These are phyloP conservation scores for Zootoca vivipara DNA, from an alignment of 2,113 vertebrate genomes.

Conservation along the genomic window DNA sequence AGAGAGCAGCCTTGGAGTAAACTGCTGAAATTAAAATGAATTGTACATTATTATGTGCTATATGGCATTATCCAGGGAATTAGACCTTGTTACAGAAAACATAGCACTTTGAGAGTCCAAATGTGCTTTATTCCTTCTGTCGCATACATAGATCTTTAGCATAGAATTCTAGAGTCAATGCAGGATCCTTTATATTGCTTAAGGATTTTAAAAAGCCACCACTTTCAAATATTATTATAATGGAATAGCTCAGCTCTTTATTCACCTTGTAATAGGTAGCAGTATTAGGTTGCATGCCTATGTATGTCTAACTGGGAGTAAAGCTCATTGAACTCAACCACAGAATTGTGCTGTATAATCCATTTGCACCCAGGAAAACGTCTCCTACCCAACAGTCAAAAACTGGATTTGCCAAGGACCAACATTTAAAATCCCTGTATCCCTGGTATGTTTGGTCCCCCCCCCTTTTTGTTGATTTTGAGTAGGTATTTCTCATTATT, in stretches of 20 bases:
- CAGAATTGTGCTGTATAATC: neutral
- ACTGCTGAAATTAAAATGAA: slow-evolving; percentile 21
- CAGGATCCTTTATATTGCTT: neutral
- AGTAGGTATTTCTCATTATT: too few species aligned
- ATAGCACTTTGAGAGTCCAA: neutral
- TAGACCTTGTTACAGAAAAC: neutral
- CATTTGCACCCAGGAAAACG: neutral
- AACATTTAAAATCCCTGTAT: too few species aligned
- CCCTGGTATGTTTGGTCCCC: too few species aligned
- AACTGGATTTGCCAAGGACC: too few species aligned
- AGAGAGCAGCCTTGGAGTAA: slow-evolving; percentile 33
- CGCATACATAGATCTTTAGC: neutral
- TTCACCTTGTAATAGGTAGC: neutral
- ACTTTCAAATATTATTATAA: neutral
- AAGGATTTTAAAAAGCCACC: neutral
- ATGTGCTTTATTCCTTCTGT: neutral
- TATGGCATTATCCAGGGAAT: neutral
- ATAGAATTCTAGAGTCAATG: slow-evolving; percentile 13
- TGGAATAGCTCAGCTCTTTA: neutral
- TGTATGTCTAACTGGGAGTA: neutral
- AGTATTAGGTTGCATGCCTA: neutral
- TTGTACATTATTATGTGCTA: neutral
- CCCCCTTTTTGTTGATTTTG: too few species aligned
- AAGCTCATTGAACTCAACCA: neutral
- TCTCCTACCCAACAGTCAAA: too few species aligned